Percentiles rank a stretch among this genome's conserved stretches.
These are phyloP conservation scores for Periphyllus acericola DNA, from an alignment of 2,888 invertebrate genomes.

Conservation along the genomic window DNA sequence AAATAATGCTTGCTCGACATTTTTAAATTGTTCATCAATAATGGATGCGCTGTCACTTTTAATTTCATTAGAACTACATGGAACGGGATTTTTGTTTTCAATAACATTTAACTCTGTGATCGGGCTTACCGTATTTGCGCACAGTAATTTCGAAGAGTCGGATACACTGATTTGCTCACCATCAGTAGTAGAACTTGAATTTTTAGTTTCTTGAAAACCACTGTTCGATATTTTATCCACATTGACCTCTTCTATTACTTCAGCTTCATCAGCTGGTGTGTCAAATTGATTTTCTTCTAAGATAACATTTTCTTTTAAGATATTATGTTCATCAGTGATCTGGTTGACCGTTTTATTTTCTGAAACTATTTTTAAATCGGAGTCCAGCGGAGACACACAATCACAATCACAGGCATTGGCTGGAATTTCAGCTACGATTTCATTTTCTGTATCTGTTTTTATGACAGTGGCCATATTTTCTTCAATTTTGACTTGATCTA, in stretches of 20 bases:
- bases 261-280: neutral
- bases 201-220: neutral
- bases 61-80: neutral
- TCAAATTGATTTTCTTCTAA: neutral
- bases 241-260: neutral
- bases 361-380: neutral
- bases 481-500: neutral
- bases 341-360: neutral
- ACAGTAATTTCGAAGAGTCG: neutral
- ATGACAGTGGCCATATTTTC: neutral
- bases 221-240: neutral
- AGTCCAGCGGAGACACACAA: rapidly evolving
- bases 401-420: neutral
- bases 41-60: neutral
- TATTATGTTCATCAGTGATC: neutral
- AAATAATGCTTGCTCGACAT: neutral
- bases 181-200: neutral
- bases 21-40: neutral
- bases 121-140: neutral
- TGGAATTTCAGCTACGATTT: neutral
- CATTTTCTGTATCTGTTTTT: constrained; percentile 3
- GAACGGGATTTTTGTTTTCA: neutral
- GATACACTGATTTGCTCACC: no score
- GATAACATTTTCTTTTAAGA: neutral
- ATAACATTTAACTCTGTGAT: neutral